Conservation (phyloP, 2,797 vertebrate genomes). For the Lophotriccus pileatus region DNA sequence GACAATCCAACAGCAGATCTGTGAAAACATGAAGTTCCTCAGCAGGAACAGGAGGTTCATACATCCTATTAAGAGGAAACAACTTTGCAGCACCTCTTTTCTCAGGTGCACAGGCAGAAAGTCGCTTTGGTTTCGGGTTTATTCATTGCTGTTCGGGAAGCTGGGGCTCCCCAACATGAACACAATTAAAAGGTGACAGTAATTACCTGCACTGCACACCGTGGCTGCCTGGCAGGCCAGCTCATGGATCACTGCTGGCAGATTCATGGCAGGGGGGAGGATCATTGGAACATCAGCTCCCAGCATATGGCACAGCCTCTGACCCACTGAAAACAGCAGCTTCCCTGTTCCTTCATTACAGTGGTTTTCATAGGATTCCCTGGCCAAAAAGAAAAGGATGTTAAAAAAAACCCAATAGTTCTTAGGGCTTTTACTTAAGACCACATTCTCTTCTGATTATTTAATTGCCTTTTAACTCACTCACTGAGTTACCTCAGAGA, state of each 20-base stretch:
- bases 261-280: conserved; percentile 77
- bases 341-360: conserved; percentile 80
- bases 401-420: neutral
- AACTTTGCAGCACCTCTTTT: neutral
- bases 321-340: conserved; percentile 84
- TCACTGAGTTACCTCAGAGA: neutral
- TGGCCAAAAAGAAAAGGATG: neutral
- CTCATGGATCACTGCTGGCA: conserved; percentile 84
- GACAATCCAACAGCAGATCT: conserved; percentile 90
- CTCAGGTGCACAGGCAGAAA: neutral
- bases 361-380: conserved; percentile 77
- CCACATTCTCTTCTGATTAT: neutral
- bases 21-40: neutral
- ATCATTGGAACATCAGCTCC: conserved; percentile 84
- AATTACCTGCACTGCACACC: conserved; percentile 86
- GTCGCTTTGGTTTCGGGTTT: neutral
- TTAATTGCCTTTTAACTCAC: neutral
- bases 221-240: conserved; percentile 89
- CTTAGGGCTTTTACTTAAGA: neutral
- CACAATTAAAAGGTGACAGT: neutral
- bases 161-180: neutral
- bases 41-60: neutral
- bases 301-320: conserved; percentile 89
- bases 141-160: neutral
- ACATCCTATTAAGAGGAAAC: neutral